phyloP scores from a whole-genome alignment of 2,888 invertebrate species.

The Phaedon cochleariae region DNA sequence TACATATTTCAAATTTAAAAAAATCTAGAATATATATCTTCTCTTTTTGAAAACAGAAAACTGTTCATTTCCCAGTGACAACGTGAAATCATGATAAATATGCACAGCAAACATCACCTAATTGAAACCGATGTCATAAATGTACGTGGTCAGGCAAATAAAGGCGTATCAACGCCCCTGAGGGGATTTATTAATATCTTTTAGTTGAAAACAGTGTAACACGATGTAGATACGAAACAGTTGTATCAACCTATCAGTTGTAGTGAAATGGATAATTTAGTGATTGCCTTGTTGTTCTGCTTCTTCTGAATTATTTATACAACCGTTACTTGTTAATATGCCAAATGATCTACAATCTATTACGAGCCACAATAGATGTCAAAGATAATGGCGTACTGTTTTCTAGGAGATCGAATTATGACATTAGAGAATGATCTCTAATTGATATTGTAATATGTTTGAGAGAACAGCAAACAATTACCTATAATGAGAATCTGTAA shows the following conservation, averaged over 20 bases:
- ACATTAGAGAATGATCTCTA: constrained; percentile 10
- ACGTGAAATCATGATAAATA: no score
- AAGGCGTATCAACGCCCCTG: constrained; percentile 10
- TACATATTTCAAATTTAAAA: no score
- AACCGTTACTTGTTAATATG: constrained; percentile 33
- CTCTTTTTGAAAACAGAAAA: no score
- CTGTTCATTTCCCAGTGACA: no score
- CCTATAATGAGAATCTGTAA: neutral
- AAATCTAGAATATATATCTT: no score
- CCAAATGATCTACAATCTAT: constrained; percentile 33
- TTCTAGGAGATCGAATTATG: constrained; percentile 19
- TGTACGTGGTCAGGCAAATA: neutral
- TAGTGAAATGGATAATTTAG: constrained; percentile 52
- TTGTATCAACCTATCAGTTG: constrained; percentile 50
- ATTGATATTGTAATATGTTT: constrained; percentile 14
- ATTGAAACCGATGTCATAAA: constrained; percentile 15
- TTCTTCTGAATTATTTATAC: constrained; percentile 50
- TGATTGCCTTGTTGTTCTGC: constrained; percentile 48
- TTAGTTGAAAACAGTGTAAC: constrained; percentile 50
- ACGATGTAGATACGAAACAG: constrained; percentile 36
- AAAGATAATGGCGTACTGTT: constrained; percentile 21
- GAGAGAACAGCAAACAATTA: constrained; percentile 7
- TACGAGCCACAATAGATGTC: constrained; percentile 33
- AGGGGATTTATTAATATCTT: constrained; percentile 43
- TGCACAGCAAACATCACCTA: neutral